These are phyloP conservation scores for Diorhabda elongata DNA, from an alignment of 1,140 invertebrate species.

Conservation along the genomic window DNA sequence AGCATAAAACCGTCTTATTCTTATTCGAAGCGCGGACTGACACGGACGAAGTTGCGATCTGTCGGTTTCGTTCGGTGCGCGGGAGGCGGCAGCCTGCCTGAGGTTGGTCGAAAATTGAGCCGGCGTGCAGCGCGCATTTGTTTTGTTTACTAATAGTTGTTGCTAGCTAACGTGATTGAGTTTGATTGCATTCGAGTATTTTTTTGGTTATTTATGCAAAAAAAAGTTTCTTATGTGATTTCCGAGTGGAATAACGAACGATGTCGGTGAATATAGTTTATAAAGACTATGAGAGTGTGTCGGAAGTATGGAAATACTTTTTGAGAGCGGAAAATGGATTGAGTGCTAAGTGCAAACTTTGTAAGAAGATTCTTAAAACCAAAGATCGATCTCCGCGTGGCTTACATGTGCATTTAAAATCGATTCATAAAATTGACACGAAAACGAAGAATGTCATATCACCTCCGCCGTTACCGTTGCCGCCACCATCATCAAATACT, in stretches of 20 bases:
- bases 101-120: slow-evolving; percentile 5
- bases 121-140: slow-evolving; percentile 5
- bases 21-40: no score
- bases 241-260: slow-evolving; percentile 13
- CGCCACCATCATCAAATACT: not conserved
- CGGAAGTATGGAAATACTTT: slow-evolving; percentile 19
- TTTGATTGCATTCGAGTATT: slow-evolving; percentile 17
- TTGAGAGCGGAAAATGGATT: slow-evolving; percentile 15
- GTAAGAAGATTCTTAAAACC: slow-evolving; percentile 21
- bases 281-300: slow-evolving; percentile 16
- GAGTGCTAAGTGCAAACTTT: slow-evolving; percentile 17
- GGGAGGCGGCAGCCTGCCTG: not conserved
- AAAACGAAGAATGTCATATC: slow-evolving; percentile 7
- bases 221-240: slow-evolving; percentile 3
- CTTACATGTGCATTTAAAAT: slow-evolving; percentile 20
- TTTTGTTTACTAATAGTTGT: no score
- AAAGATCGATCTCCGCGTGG: slow-evolving; percentile 11
- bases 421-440: slow-evolving; percentile 15
- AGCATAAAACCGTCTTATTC: slow-evolving; percentile 16
- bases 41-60: no score
- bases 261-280: slow-evolving; percentile 16
- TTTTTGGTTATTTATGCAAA: slow-evolving; percentile 16
- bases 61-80: not conserved
- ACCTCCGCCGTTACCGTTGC: not conserved
- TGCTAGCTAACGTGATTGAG: slow-evolving; percentile 11